Percentiles rank a stretch among this genome's conserved stretches.
phyloP scores from a whole-genome alignment of 2,888 invertebrate genomes.

The Bruchidius siliquastri region DNA sequence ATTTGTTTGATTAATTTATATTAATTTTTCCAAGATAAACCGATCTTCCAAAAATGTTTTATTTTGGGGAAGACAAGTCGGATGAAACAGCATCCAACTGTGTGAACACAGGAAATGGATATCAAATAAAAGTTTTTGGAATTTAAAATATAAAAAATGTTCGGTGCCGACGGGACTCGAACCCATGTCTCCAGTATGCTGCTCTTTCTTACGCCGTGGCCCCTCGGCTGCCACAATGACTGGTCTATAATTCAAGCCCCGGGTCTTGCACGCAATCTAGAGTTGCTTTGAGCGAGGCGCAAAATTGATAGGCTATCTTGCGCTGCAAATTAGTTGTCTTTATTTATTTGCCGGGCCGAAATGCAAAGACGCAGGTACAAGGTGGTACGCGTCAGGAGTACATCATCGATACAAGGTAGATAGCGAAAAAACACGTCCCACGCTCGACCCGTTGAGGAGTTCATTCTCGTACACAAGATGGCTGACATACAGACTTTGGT shows the following conservation, averaged over 20 bases:
- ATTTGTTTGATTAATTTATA: too few species aligned
- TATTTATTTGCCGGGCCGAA: conserved; percentile 12
- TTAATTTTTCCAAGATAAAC: too few species aligned
- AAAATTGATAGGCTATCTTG: conserved; percentile 22
- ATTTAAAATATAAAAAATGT: too few species aligned
- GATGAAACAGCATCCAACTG: too few species aligned
- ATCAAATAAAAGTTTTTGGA: too few species aligned
- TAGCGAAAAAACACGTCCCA: neutral
- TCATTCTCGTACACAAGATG: neutral
- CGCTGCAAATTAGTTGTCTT: conserved; percentile 20
- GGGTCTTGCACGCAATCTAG: conserved; percentile 40
- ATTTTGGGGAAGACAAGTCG: too few species aligned
- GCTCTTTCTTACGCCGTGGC: too few species aligned
- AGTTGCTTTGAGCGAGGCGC: conserved; percentile 23
- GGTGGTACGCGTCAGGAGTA: neutral
- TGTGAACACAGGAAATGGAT: too few species aligned
- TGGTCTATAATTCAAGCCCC: neutral
- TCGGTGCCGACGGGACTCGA: too few species aligned
- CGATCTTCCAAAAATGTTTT: too few species aligned
- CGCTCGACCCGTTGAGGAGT: neutral
- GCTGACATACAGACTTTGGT: too few species aligned
- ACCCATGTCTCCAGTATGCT: too few species aligned
- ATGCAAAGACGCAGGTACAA: neutral
- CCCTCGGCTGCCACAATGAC: neutral
- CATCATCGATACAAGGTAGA: neutral